phyloP scores from a whole-genome alignment of 1,140 invertebrate genomes.

The Drosophila lowei region DNA sequence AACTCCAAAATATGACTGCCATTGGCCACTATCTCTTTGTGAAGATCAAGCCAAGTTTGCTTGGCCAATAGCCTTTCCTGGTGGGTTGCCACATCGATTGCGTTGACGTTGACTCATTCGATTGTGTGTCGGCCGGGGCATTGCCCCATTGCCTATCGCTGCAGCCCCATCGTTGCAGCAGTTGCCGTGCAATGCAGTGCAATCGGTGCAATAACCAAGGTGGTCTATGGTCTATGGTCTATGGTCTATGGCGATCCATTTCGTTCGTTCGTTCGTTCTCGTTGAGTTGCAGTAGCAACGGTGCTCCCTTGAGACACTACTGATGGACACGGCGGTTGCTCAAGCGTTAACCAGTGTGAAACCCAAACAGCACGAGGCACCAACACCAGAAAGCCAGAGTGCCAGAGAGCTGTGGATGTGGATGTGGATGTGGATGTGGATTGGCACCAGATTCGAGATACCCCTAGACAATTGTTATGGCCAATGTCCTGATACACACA shows the following conservation, averaged over 20 bases:
- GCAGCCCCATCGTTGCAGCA: slow-evolving; percentile 10
- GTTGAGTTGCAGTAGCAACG: slow-evolving; percentile 52
- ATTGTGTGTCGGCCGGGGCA: slow-evolving; percentile 13
- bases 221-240: slow-evolving; percentile 25
- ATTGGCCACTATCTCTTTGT: slow-evolving; percentile 10
- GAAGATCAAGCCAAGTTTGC: slow-evolving; percentile 36
- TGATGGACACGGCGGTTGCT: slow-evolving; percentile 33
- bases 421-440: no score
- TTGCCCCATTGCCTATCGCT: slow-evolving; percentile 35
- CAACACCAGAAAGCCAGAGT: not conserved
- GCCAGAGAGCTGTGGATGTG: no score
- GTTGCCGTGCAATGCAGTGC: slow-evolving; percentile 2
- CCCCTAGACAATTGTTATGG: no score
- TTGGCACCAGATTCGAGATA: no score
- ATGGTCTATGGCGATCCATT: slow-evolving; percentile 29
- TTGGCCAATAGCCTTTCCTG: slow-evolving; percentile 51
- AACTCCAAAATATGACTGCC: not conserved
- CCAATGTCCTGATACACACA: no score
- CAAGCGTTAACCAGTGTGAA: slow-evolving; percentile 39
- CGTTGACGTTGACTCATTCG: slow-evolving; percentile 32
- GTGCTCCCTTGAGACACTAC: slow-evolving; percentile 40
- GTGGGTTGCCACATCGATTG: slow-evolving; percentile 58
- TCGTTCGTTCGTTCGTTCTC: slow-evolving; percentile 53
- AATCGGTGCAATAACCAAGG: slow-evolving; percentile 44
- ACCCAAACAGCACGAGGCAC: not conserved